phyloP scores from a whole-genome alignment of 1,140 invertebrate species.

The Drosophila punjabiensis region DNA sequence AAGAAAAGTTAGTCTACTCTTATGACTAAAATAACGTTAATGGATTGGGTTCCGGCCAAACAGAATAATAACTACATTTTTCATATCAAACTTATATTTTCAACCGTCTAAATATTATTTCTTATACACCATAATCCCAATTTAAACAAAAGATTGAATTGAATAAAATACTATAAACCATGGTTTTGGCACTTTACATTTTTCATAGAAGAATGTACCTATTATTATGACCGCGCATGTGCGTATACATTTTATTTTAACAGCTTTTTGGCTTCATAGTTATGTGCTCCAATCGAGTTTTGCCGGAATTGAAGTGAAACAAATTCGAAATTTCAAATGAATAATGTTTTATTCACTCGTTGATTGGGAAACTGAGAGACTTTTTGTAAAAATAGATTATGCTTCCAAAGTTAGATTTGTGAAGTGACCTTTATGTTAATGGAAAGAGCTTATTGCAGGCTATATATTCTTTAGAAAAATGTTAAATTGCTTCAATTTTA shows the following conservation, averaged over 20 bases:
- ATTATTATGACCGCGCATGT: not conserved
- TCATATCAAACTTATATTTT: no score
- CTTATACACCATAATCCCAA: not conserved
- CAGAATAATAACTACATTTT: no score
- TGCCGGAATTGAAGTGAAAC: conserved; percentile 27
- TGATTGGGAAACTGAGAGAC: not conserved
- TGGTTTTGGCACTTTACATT: no score
- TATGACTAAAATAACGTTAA: no score
- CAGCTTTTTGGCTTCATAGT: conserved; percentile 28
- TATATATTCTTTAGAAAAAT: not conserved
- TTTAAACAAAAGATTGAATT: not conserved
- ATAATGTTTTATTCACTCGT: conserved; percentile 44
- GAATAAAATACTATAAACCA: not conserved
- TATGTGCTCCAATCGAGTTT: conserved; percentile 24
- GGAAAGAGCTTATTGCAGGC: not conserved
- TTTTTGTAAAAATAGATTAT: conserved; percentile 17
- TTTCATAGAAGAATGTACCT: not conserved
- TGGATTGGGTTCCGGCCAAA: no score
- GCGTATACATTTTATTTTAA: conserved; percentile 32
- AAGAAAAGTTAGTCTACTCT: no score
- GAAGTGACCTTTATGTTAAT: not conserved
- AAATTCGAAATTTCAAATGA: conserved; percentile 15
- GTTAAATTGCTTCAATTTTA: not conserved
- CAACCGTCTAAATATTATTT: no score
- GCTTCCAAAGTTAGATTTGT: not conserved